A percentile compares a stretch with the other conserved stretches of the same genome.
Conservation (phyloP, 2,797 vertebrate genomes). For the Potorous gilbertii region DNA sequence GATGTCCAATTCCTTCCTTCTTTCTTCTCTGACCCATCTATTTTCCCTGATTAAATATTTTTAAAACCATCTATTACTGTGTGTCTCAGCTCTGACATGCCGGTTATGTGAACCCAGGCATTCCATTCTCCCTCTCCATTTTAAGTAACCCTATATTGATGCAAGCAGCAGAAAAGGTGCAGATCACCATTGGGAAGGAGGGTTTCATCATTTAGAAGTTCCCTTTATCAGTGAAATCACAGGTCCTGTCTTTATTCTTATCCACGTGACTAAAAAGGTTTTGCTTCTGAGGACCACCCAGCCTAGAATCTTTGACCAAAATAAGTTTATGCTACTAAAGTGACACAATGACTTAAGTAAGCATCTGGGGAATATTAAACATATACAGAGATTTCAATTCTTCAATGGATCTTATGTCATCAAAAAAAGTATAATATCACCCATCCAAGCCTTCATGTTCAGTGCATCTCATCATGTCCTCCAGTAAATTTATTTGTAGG, state of each 20-base stretch:
- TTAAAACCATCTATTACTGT: background rate
- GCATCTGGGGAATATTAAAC: background rate
- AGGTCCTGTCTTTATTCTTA: background rate
- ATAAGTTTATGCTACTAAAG: background rate
- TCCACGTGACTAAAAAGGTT: background rate
- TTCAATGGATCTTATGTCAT: background rate
- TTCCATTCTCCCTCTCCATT: background rate
- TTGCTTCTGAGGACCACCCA: background rate
- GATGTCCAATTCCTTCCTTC: background rate
- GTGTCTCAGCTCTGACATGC: background rate
- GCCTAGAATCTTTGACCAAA: background rate
- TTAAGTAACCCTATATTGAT: background rate
- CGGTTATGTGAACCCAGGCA: background rate
- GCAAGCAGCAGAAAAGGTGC: background rate
- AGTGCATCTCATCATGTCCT: background rate
- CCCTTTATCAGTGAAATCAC: background rate
- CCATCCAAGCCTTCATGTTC: background rate
- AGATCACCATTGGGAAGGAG: background rate
- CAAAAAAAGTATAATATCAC: background rate
- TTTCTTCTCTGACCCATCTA: background rate
- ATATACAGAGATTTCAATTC: background rate
- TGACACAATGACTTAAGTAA: accelerated
- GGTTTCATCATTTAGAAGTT: background rate
- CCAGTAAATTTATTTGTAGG: background rate
- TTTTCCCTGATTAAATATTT: background rate